Evolutionary conservation across 1,140 invertebrate species (phyloP), one percentile per base, ranked within the genome.

Genomic region (Drosophila persimilis): DNA sequence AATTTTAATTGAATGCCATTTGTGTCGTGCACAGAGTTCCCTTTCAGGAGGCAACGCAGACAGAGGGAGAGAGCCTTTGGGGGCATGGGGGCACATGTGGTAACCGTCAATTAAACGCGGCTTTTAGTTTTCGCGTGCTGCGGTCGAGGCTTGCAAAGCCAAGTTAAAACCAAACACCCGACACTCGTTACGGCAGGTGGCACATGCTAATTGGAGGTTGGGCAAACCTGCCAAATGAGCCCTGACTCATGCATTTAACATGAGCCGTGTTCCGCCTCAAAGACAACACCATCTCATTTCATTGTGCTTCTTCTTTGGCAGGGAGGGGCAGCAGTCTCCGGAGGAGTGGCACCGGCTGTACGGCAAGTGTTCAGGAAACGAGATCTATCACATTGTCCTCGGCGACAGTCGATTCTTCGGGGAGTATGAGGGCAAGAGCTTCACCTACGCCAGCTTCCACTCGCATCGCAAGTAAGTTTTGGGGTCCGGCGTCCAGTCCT

Each of bases 331-430:
- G 92, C 97, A 97, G 77, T 99, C 98, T 0, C 95, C 95, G 60
- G 98, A 99, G 92, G 97, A 99, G 91, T 99, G 98, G 98, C 98
- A 99, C 90, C 93, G 97, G 46, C 92, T 99, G 6, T 99, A 99
- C 91, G 98, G 98, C 15, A 96, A 98, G 90, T 99, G 98, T 92
- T 99, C 98, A 1, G 98, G 98, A 60, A 99, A 99, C 92, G 98
- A 99, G 93, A 99, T 99, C 86, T 99, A 99, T 93, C 98, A 99
- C 92, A 99, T 99, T 77, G 94, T 96, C 56, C 94, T 99, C 26
- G 96, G 96, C 11, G 98, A 99, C 91, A 98, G 97, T 80, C 94
- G 97, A 55, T 99, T 99, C 93, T 99, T 99, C 83, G 97, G 98
- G 3, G 98, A 99, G 92, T 99, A 99, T 91, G 97, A 98, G 91